Conservation (phyloP, 1,140 invertebrate species). For the Phenacoccus solenopsis region DNA sequence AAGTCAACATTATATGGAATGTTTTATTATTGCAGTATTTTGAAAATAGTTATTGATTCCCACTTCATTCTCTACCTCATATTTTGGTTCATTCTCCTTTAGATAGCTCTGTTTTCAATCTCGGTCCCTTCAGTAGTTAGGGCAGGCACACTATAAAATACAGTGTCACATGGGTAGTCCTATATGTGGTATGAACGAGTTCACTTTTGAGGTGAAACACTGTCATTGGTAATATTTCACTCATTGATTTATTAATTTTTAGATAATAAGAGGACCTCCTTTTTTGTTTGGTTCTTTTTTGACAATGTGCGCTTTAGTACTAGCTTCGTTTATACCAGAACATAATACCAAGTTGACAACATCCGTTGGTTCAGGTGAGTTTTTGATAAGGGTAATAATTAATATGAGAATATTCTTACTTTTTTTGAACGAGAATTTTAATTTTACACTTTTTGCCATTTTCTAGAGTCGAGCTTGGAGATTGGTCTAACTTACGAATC, state of each 20-base stretch:
- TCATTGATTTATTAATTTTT: conserved; percentile 30
- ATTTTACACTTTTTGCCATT: background rate
- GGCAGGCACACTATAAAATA: too few relatives aligned
- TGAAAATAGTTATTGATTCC: too few relatives aligned
- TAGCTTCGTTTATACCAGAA: conserved; percentile 76
- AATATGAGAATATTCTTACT: too few relatives aligned
- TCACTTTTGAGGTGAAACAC: too few relatives aligned
- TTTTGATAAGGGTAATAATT: background rate
- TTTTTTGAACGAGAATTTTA: background rate
- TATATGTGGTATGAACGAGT: too few relatives aligned
- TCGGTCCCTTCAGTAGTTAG: too few relatives aligned
- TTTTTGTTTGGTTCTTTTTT: conserved; percentile 96
- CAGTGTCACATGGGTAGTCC: too few relatives aligned
- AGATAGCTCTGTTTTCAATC: too few relatives aligned
- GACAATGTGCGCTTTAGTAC: conserved; percentile 86
- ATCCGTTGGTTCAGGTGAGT: background rate
- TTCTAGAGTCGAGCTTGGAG: background rate
- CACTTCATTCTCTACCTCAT: too few relatives aligned
- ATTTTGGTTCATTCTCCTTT: too few relatives aligned
- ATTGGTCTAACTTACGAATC: conserved; percentile 9
- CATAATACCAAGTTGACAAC: background rate
- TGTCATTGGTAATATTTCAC: conserved; percentile 12
- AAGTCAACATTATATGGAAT: too few relatives aligned
- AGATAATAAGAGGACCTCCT: conserved; percentile 94
- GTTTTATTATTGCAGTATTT: too few relatives aligned